phyloP scores from a whole-genome alignment of 2,113 vertebrate species.

The Corythornis madagascariensis region DNA sequence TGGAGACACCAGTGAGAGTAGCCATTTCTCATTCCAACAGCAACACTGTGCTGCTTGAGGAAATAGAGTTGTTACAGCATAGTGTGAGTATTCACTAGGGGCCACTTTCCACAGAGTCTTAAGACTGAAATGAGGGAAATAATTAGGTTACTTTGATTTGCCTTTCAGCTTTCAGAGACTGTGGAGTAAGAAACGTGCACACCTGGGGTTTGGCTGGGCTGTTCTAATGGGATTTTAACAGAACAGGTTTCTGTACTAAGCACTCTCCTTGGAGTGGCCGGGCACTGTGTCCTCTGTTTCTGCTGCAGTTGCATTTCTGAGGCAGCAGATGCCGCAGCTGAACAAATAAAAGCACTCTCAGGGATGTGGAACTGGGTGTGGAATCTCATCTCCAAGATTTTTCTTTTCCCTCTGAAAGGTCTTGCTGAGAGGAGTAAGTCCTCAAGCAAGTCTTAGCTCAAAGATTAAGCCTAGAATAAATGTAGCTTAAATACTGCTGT shows the following conservation, averaged over 20 bases:
- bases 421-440: background rate
- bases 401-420: background rate
- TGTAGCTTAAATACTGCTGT: background rate
- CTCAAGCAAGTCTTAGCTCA: background rate
- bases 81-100: background rate
- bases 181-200: background rate
- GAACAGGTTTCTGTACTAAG: background rate
- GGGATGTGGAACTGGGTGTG: background rate
- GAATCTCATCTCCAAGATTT: background rate
- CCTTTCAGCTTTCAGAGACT: background rate
- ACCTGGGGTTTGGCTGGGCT: background rate
- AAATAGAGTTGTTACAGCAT: background rate
- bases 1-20: background rate
- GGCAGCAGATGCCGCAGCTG: constrained; percentile 59
- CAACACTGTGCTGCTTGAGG: background rate
- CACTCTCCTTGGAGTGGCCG: rapidly evolving
- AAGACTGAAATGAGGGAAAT: background rate
- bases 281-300: background rate
- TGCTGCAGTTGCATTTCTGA: constrained; percentile 18
- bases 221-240: background rate
- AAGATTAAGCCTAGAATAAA: background rate
- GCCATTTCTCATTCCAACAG: background rate
- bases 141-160: constrained; percentile 1
- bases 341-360: background rate
- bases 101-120: background rate